These are phyloP conservation scores for Serranus cabrilla DNA, from an alignment of 2,797 vertebrate genomes.

Conservation along the genomic window DNA sequence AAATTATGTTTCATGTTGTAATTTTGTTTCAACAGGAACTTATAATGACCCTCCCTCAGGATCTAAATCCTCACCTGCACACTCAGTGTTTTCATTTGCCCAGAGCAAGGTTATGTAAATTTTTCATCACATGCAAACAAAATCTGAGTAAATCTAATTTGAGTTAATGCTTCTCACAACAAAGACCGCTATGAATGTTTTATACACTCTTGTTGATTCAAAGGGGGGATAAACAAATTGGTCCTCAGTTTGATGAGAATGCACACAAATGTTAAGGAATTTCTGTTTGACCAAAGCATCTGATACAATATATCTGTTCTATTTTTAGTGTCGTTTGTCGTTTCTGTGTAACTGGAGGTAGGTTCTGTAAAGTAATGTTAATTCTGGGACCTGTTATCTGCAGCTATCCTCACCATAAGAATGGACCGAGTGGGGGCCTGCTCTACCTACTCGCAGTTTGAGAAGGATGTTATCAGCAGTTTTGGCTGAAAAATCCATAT, in stretches of 20 bases:
- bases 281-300: background rate
- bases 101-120: conserved; percentile 28
- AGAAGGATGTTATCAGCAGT: too few relatives aligned
- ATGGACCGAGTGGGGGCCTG: too few relatives aligned
- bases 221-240: background rate
- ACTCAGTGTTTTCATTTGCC: conserved; percentile 7
- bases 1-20: conserved; percentile 9
- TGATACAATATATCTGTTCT: background rate
- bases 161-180: conserved; percentile 13
- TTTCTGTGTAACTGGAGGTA: too few relatives aligned
- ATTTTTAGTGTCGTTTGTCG: too few relatives aligned
- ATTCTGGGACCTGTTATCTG: too few relatives aligned
- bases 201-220: conserved; percentile 17
- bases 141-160: conserved; percentile 24
- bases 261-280: background rate
- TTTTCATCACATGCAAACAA: conserved; percentile 49
- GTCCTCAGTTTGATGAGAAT: conserved; percentile 12
- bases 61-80: conserved; percentile 5
- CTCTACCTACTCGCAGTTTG: too few relatives aligned
- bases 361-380: too few relatives aligned
- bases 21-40: background rate
- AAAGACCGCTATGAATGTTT: conserved; percentile 36
- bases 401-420: too few relatives aligned
- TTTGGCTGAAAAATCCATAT: too few relatives aligned
- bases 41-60: background rate